Base-by-base conservation (phyloP, 2,113 vertebrate species). In the Gobius niger region DNA sequence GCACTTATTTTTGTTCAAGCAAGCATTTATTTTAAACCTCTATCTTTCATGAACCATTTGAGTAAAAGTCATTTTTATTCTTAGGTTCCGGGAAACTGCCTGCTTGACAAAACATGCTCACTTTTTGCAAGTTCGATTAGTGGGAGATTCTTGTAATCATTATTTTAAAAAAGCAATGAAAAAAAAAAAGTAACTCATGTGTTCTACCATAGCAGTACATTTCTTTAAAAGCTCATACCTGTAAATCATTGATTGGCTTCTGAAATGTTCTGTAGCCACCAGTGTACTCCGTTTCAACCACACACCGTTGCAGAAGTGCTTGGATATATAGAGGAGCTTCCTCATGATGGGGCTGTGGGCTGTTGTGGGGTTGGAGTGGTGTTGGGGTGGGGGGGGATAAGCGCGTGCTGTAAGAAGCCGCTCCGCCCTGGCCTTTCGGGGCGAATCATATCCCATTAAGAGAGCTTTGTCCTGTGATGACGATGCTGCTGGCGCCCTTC, bases 391-490 rank as follows among this genome's bases (percentile, higher is more conserved):
- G 68, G 57, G 52, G 59, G 78, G 82, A 86, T 82, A 74, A 83
- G 72, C 63, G 59, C 75, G 78, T 82, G 85, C 77, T 69, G 76
- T 56, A 60, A 78, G 75, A 76, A 81, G 81, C 82, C 60, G 63
- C 74, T 82, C 77, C 71, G 85, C 74, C 64, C 83, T 63, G 49
- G 72, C 79, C 73, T 88, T 88, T 90, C 82, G 82, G 75, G 65
- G 78, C 57, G 63, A 82, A 82, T 87, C 78, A 83, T 76, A 86
- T 88, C 86, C 83, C 70, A 81, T 91, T 88, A 89, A 82, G 71
- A 69, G 83, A 69, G 65, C 82, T 89, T 82, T 81, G 85, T 90
- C 82, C 73, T 72, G 81, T 67, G 83, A 90, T 84, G 85, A 89
- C 70, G 79, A 85, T 80, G 82, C 83, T 84, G 78, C 82, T 80